Evolutionary conservation across 2,797 vertebrate species (phyloP), one percentile per base, ranked within the genome.

Genomic region (Hapalemur alaotrensis): DNA sequence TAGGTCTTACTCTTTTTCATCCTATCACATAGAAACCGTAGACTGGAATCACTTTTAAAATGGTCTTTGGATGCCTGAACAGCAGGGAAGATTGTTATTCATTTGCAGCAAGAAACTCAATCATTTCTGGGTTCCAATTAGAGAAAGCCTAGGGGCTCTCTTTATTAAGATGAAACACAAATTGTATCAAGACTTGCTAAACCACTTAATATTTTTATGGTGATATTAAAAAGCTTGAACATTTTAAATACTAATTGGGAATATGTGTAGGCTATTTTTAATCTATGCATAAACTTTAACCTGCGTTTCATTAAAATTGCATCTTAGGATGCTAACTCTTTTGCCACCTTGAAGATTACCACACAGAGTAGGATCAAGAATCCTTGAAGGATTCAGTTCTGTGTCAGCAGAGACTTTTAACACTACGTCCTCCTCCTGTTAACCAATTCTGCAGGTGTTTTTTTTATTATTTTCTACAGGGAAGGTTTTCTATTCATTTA

Each of bases 111-210:
- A 97, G 89, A 96, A 46, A 0, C 46, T 10, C 35, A 13, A 67
- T 97, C 65, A n/a, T 46, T 96, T 95, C 80, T 94, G 32, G 41
- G 50, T 91, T 43, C 57, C 59, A 93, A 89, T 97, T 97, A 94
- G 30, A 90, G 48, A 94, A 95, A 78, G 32, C 70, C 93, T 97
- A 70, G 81, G n/a, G 28, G 17, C 20, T 22, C 41, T 96, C 89
- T 96, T 93, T 95, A 73, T 80, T 93, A 95, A 93, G 38, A 89
- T 96, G 87, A 95, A 97, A 91, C 38, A 94, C 20, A 96, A 97
- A 76, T 94, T 59, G 32, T 83, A 95, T 82, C 61, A 96, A 95
- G 97, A 69, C 76, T 25, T 93, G 18, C 35, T 91, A 95, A 95
- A 96, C 3, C 48, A 70, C 41, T 96, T 78, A 92, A 57, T 70